Evolutionary conservation across 1,140 invertebrate genomes (phyloP), one percentile per base, ranked within the genome.

Genomic region (Cherax destructor): DNA sequence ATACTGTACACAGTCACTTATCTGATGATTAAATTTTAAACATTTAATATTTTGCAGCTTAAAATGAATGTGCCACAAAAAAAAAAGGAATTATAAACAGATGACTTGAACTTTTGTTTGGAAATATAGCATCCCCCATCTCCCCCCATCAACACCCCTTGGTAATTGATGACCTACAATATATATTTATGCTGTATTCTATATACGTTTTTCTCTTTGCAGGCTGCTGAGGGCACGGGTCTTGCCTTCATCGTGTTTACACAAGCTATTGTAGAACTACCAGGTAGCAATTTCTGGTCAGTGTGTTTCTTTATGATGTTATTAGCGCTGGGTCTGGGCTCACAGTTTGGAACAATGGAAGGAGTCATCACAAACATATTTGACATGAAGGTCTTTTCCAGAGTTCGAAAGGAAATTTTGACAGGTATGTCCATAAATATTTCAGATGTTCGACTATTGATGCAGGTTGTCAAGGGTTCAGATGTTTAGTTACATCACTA

Each of bases 261-360:
- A 5, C 94, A 95, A 92, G 95, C 98, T 0, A 98, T 98, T 93
- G 97, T 98, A 6, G 97, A 98, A 94, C 95, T 99, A 87, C 98
- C 98, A 0, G 97, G 97, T 16, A 97, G 97, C 1, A 98, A 98
- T 24, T 98, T 99, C 94, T 99, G 98, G 98, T 97, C 98, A 3
- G 96, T 98, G 89, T 96, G 98, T 61, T 99, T 99, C 96, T 99
- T 99, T 95, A 95, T 98, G 93, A 99, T 99, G 98, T 95, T 99
- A 78, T 95, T 99, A 13, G 97, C 97, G 0, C 95, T 99, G 47
- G 98, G 98, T 6, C 95, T 99, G 16, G 98, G 98, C 69, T 98
- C 98, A 49, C 97, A 99, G 95, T 95, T 95, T 81, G 94, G 94
- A 47, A 95, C 94, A 18, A 92, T 95, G 41, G 95, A 95, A 91